A percentile compares a stretch with the other conserved stretches of the same genome.
phyloP scores from a whole-genome alignment of 2,113 vertebrate genomes.

The Bostrychus sinensis region DNA sequence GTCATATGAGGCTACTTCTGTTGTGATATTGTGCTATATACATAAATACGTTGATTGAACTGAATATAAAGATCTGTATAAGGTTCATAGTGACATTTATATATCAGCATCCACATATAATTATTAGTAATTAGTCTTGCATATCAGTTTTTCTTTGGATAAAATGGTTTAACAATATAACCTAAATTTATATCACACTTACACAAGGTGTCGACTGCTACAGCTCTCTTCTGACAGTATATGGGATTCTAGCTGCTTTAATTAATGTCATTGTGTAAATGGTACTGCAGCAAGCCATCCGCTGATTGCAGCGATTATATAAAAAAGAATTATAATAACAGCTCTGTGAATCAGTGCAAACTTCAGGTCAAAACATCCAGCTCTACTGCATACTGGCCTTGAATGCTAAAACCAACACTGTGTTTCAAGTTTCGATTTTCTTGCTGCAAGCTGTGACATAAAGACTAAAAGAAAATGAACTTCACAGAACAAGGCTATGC shows the following conservation, averaged over 20 bases:
- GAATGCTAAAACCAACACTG: neutral
- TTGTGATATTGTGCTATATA: no score
- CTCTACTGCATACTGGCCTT: neutral
- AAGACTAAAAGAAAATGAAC: neutral
- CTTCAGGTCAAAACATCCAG: neutral
- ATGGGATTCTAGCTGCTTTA: neutral
- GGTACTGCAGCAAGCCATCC: neutral
- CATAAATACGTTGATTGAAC: no score
- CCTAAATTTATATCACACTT: neutral
- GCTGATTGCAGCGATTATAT: no score
- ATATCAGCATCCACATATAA: no score
- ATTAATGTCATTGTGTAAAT: neutral
- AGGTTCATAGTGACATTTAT: no score
- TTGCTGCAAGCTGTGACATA: neutral
- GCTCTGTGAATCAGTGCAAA: neutral
- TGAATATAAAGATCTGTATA: no score
- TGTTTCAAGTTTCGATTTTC: neutral
- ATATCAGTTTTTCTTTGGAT: neutral
- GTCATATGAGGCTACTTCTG: no score
- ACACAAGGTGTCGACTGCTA: neutral
- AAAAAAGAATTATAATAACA: neutral
- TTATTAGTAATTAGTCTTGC: no score
- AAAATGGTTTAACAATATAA: no score
- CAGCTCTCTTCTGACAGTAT: neutral
- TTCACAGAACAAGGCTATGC: neutral